A percentile compares a stretch with the other conserved stretches of the same genome.
These are phyloP conservation scores for Eucriotettix oculatus DNA, from an alignment of 2,888 invertebrate genomes.

Conservation along the genomic window DNA sequence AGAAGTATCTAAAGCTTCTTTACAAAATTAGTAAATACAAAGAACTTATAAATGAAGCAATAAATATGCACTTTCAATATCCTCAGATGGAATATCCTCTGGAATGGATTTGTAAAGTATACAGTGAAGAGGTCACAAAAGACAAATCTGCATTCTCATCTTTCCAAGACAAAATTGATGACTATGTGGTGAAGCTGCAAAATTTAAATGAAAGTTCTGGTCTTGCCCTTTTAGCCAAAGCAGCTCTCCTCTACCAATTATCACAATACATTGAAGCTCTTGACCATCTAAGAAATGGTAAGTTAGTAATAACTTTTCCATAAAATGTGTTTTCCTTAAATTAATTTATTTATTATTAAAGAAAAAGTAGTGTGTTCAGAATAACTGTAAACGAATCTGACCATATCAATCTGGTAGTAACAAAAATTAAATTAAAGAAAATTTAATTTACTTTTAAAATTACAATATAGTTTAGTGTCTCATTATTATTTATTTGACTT, in stretches of 20 bases:
- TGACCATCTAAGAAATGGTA: slow-evolving; percentile 29
- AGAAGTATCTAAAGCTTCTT: slow-evolving; percentile 31
- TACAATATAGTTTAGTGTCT: no score
- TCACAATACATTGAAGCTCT: slow-evolving; percentile 37
- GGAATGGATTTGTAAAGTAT: slow-evolving; percentile 45
- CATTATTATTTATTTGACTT: no score
- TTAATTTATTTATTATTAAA: no score
- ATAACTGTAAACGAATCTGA: no score
- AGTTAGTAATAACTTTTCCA: slow-evolving; percentile 3
- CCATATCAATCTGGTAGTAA: no score
- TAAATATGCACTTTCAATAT: slow-evolving; percentile 30
- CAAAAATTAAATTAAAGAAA: no score
- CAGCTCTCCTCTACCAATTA: slow-evolving; percentile 34
- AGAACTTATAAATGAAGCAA: slow-evolving; percentile 27
- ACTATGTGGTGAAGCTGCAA: slow-evolving; percentile 34
- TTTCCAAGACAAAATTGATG: slow-evolving; percentile 23
- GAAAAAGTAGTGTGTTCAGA: no score
- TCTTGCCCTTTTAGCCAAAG: slow-evolving; percentile 42
- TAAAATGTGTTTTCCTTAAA: no score
- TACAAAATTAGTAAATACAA: slow-evolving; percentile 28
- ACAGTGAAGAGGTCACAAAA: slow-evolving; percentile 25
- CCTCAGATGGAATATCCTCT: slow-evolving; percentile 32
- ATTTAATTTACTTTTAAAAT: no score
- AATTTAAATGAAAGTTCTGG: slow-evolving; percentile 40
- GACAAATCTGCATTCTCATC: neutral